These are phyloP conservation scores for Metalampra italica DNA, from an alignment of 2,888 invertebrate genomes.

Conservation along the genomic window DNA sequence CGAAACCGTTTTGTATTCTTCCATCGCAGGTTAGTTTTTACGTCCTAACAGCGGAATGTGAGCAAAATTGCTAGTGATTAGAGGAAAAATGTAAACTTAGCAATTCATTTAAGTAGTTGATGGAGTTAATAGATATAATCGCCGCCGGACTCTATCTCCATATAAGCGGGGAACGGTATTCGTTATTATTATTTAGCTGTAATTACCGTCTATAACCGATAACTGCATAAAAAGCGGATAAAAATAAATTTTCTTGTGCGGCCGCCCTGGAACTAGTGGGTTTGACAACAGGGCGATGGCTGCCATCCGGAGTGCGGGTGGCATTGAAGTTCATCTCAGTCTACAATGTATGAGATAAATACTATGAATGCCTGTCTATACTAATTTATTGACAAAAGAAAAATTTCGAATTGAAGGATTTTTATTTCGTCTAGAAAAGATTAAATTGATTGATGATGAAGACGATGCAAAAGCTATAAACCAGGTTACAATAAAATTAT, in stretches of 20 bases:
- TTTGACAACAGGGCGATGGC: neutral
- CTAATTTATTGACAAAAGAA: neutral
- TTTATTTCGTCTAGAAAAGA: too few relatives aligned
- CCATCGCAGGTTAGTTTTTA: constrained; percentile 17
- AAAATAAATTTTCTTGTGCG: constrained; percentile 13
- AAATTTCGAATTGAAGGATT: too few relatives aligned
- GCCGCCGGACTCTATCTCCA: constrained; percentile 23
- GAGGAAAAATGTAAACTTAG: constrained; percentile 35
- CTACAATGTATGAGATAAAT: too few relatives aligned
- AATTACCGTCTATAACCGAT: constrained; percentile 22
- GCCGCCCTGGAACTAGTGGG: neutral
- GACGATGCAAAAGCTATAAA: too few relatives aligned
- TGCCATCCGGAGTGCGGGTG: neutral
- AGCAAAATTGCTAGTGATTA: constrained; percentile 36
- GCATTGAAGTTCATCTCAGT: too few relatives aligned
- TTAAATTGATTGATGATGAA: too few relatives aligned
- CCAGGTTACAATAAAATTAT: too few relatives aligned
- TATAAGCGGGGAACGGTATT: constrained; percentile 17
- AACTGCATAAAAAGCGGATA: constrained; percentile 15
- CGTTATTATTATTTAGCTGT: constrained; percentile 29
- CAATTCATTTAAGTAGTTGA: constrained; percentile 45
- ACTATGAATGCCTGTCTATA: too few relatives aligned
- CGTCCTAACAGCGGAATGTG: constrained; percentile 29
- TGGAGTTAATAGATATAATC: constrained; percentile 35
- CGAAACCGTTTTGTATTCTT: constrained; percentile 16